These are phyloP conservation scores for Zenarchopterus dispar DNA, from an alignment of 2,797 vertebrate species.

Conservation along the genomic window DNA sequence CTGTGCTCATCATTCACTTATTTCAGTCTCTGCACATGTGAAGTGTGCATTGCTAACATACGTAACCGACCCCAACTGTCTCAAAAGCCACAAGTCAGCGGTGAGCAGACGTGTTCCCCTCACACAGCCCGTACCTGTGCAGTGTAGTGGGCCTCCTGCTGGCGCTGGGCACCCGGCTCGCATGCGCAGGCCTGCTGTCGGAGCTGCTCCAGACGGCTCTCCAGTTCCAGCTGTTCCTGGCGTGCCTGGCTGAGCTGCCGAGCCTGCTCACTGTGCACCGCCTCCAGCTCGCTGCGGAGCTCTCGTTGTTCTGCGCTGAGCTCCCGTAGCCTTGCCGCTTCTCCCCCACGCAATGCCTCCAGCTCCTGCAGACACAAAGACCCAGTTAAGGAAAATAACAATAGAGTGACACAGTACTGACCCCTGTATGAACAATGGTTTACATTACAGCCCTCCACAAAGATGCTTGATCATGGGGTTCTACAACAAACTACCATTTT, in stretches of 20 bases:
- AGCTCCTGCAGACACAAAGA: conserved; percentile 85
- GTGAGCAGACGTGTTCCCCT: background rate
- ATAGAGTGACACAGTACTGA: conserved; percentile 23
- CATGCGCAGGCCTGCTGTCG: conserved; percentile 94
- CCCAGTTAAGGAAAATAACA: conserved; percentile 28
- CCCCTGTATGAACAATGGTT: conserved; percentile 16
- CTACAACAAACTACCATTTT: background rate
- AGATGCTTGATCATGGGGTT: too few species aligned
- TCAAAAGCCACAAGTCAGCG: too few species aligned
- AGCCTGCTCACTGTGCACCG: conserved; percentile 91
- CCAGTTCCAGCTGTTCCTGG: conserved; percentile 94
- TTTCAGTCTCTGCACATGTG: too few species aligned
- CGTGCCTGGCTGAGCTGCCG: conserved; percentile 93
- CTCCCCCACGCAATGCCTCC: conserved; percentile 91
- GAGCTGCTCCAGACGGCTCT: conserved; percentile 93
- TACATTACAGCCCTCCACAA: conserved; percentile 6
- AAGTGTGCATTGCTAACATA: too few species aligned
- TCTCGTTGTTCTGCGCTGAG: conserved; percentile 92
- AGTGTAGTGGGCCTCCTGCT: conserved; percentile 94
- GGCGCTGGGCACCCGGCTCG: conserved; percentile 87
- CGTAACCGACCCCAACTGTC: too few species aligned
- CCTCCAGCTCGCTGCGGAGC: conserved; percentile 94
- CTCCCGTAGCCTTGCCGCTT: conserved; percentile 88
- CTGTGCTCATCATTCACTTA: background rate
- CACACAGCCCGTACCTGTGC: conserved; percentile 86